Base-by-base conservation (phyloP, 2,113 vertebrate species). In the Ceyx margarethae region DNA sequence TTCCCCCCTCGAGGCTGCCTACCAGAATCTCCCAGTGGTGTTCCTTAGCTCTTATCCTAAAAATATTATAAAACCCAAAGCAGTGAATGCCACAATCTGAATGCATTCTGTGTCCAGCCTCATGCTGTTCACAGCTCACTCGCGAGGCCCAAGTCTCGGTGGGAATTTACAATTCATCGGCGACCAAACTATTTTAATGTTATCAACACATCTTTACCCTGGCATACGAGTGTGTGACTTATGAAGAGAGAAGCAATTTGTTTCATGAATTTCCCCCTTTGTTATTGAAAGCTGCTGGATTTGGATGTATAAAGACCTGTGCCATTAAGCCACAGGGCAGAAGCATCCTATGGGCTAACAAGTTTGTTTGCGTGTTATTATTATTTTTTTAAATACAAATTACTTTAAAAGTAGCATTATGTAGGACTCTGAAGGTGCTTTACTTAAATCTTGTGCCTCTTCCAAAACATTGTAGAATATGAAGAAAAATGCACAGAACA, bases 221-320 rank as follows among this genome's bases (percentile, higher is more conserved):
- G 93, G 97, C 97, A 80, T 23, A 94, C 6, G 85, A 96, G 95
- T 93, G 80, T 76, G 77, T 21, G 96, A 90, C 95, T 95, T 92
- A 72, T 11, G 91, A 95, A 91, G 97, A 97, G 97, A 95, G 94
- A 93, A 95, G 97, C 97, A 97, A 97, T 98, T 97, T 97, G 96
- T 96, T 97, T 92, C 96, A 37, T 95, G 97, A 97, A 98, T 98
- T 97, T 97, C 96, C 40, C 69, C 97, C 95, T 98, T 98, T 98
- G 97, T 98, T 97, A 97, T 96, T 96, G 95, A 97, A 96, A 98
- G 96, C 97, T 95, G 96, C 89, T 95, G 97, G 96, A 92, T 98
- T 97, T 95, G 95, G 97, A 97, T 97, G 97, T 95, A 97, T 97
- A 97, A 97, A 98, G 97, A 96, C 96, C 94, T 82, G 94, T 89